Conservation (phyloP, 2,888 invertebrate species). For the Leucozona laternaria region DNA sequence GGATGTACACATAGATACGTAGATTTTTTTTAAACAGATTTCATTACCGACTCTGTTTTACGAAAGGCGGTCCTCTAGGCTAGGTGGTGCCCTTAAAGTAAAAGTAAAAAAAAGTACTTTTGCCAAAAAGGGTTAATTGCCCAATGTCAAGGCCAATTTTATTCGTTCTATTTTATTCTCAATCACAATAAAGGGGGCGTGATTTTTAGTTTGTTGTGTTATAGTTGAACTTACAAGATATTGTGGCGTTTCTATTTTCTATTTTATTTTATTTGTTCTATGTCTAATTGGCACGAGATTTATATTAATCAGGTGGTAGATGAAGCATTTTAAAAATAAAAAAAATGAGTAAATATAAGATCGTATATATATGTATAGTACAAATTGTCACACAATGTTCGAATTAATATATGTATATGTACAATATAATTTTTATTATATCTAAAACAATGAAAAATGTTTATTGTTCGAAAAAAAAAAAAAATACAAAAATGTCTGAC, state of each 20-base stretch:
- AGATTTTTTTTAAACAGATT: too few species aligned
- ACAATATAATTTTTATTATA: too few species aligned
- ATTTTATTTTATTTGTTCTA: constrained; percentile 12
- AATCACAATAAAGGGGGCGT: constrained; percentile 52
- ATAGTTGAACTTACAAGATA: constrained; percentile 17
- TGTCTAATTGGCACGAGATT: constrained; percentile 66
- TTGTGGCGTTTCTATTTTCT: constrained; percentile 20
- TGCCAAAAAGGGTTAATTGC: constrained; percentile 60
- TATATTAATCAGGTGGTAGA: constrained; percentile 70
- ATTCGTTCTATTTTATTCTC: constrained; percentile 6
- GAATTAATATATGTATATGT: background rate
- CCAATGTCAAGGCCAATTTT: constrained; percentile 52
- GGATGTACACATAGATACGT: background rate
- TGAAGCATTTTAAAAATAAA: constrained; percentile 59
- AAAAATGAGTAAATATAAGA: constrained; percentile 41
- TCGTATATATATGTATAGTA: constrained; percentile 15
- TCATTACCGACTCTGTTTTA: too few species aligned
- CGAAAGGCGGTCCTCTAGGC: background rate
- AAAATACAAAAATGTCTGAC: background rate
- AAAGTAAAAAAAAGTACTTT: background rate
- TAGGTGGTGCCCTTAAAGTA: background rate
- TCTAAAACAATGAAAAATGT: constrained; percentile 27
- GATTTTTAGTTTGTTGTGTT: constrained; percentile 25
- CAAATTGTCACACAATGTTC: constrained; percentile 27
- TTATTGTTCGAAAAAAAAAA: background rate